phyloP scores from a whole-genome alignment of 2,888 invertebrate genomes.

The Chloroclystis v-ata region DNA sequence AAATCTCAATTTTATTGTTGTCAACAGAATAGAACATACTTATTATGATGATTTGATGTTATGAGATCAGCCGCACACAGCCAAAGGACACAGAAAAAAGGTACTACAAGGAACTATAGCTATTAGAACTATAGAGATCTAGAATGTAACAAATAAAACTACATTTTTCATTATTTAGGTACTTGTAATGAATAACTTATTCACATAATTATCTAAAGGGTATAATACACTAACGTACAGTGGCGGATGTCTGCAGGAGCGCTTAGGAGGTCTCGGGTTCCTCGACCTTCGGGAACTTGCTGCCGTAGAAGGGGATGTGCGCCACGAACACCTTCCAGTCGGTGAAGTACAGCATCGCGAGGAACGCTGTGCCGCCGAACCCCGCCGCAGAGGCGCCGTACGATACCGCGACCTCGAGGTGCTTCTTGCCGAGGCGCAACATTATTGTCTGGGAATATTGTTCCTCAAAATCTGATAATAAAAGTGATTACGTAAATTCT shows the following conservation, averaged over 20 bases:
- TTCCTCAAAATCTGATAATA: neutral
- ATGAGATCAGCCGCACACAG: too few species aligned
- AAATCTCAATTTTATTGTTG: too few species aligned
- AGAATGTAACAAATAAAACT: too few species aligned
- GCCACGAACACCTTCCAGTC: conserved; percentile 87
- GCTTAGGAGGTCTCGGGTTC: conserved; percentile 11
- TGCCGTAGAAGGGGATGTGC: conserved; percentile 86
- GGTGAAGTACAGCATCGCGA: conserved; percentile 82
- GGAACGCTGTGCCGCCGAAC: conserved; percentile 82
- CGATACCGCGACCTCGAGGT: conserved; percentile 73
- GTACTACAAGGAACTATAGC: too few species aligned
- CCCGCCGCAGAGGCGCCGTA: conserved; percentile 77
- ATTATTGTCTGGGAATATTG: conserved; percentile 32
- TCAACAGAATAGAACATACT: too few species aligned
- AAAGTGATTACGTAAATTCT: neutral
- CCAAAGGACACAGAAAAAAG: too few species aligned
- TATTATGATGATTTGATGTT: too few species aligned
- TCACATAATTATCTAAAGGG: conserved; percentile 1
- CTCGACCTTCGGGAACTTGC: conserved; percentile 79
- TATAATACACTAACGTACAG: too few species aligned
- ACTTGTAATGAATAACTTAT: too few species aligned
- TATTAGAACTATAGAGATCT: too few species aligned
- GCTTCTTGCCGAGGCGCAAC: conserved; percentile 79
- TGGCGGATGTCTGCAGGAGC: too few species aligned
- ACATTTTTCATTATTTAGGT: too few species aligned